Evolutionary conservation across 1,140 invertebrate genomes (phyloP).

Genomic region (Thalassaphorura encarpata): DNA sequence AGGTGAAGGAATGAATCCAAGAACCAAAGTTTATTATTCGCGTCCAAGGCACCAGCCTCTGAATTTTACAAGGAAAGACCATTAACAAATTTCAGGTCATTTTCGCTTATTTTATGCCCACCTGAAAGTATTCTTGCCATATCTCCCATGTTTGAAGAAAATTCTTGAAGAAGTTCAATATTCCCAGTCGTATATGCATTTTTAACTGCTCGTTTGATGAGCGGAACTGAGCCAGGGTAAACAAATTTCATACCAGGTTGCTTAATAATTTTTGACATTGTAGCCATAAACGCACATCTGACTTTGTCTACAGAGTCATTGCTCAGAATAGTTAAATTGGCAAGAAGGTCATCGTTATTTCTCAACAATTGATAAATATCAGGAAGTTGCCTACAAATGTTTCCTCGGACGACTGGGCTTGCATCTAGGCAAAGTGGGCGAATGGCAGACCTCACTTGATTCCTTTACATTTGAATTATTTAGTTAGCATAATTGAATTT

Average conservation of each 20-base stretch:
- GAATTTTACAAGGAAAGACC: neutral
- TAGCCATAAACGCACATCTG: neutral
- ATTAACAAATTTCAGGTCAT: neutral
- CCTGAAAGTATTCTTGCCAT: conserved; percentile 9
- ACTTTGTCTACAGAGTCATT: conserved; percentile 5
- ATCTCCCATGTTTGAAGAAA: conserved; percentile 16
- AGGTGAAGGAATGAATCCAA: conserved; percentile 25
- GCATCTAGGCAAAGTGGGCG: conserved; percentile 6
- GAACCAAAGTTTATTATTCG: conserved; percentile 22
- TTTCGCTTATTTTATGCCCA: neutral
- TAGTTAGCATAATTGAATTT: no score
- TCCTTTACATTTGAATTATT: neutral
- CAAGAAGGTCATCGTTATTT: conserved; percentile 9
- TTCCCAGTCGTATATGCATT: conserved; percentile 15
- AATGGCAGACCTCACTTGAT: conserved; percentile 16
- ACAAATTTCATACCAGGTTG: conserved; percentile 5
- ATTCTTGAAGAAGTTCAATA: conserved; percentile 8
- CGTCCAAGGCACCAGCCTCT: conserved; percentile 8
- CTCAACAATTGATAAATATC: conserved; percentile 8
- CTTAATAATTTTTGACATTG: conserved; percentile 4
- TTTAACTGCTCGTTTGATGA: conserved; percentile 21
- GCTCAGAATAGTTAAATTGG: neutral
- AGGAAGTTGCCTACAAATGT: conserved; percentile 6
- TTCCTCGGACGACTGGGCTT: conserved; percentile 1
- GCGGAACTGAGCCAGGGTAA: conserved; percentile 6